These are phyloP conservation scores for Solen grandis DNA, from an alignment of 1,140 invertebrate genomes.

Conservation along the genomic window DNA sequence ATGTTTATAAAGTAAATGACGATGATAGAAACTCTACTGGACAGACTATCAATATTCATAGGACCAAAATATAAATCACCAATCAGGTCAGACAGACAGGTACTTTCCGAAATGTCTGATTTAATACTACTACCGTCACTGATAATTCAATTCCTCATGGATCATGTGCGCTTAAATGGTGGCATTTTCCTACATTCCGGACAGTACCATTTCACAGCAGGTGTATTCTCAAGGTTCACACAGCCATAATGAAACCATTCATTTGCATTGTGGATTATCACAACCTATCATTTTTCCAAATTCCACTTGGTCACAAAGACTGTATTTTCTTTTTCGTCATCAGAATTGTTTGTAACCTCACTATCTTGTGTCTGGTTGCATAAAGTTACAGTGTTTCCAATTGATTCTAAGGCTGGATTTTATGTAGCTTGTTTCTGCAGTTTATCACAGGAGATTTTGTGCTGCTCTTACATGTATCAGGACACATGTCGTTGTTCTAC, in stretches of 20 bases:
- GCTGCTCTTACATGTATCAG: not conserved
- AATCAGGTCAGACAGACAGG: no score
- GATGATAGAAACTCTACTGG: no score
- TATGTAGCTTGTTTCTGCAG: no score
- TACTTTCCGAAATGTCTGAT: no score
- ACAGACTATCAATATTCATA: no score
- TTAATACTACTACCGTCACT: no score
- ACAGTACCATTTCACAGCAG: slow-evolving; percentile 22
- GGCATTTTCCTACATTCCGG: slow-evolving; percentile 44
- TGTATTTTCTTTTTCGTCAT: not conserved
- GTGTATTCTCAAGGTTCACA: slow-evolving; percentile 15
- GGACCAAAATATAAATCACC: no score
- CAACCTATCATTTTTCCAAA: slow-evolving; percentile 28
- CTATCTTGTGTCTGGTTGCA: not conserved
- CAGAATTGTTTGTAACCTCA: not conserved
- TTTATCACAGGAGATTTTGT: not conserved
- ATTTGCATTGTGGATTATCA: slow-evolving; percentile 40
- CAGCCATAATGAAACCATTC: slow-evolving; percentile 37
- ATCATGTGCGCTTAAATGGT: no score
- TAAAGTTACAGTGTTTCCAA: no score
- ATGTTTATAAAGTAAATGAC: no score
- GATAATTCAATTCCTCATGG: no score
- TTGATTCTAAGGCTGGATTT: no score
- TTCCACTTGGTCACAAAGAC: slow-evolving; percentile 47
- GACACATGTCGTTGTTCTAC: not conserved